These are phyloP conservation scores for Hestina assimilis DNA, from an alignment of 1,140 invertebrate species.

Conservation along the genomic window DNA sequence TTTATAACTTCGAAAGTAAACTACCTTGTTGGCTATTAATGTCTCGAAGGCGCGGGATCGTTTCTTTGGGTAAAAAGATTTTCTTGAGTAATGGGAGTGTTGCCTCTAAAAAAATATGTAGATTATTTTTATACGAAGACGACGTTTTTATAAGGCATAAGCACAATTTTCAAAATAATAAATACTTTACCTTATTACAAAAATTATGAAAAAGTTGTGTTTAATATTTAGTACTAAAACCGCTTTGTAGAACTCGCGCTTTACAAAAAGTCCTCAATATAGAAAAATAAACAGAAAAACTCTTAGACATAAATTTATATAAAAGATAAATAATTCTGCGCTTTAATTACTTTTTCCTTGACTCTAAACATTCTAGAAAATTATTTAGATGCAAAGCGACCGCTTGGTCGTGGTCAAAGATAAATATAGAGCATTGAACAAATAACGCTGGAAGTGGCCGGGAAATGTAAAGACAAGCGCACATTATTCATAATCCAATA, in stretches of 20 bases:
- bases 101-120: conserved; percentile 4
- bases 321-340: neutral
- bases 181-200: too few relatives aligned
- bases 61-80: conserved; percentile 19
- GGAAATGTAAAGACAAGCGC: conserved; percentile 32
- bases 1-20: conserved; percentile 37
- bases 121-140: too few relatives aligned
- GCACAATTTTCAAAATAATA: too few relatives aligned
- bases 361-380: neutral
- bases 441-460: conserved; percentile 34
- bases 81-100: conserved; percentile 4
- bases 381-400: conserved; percentile 3
- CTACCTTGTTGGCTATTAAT: conserved; percentile 34
- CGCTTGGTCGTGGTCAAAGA: conserved; percentile 1
- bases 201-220: too few relatives aligned
- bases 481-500: conserved; percentile 56
- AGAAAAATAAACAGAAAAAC: too few relatives aligned
- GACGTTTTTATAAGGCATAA: too few relatives aligned
- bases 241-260: too few relatives aligned
- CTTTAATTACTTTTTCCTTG: neutral
- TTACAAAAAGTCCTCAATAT: too few relatives aligned
- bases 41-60: conserved; percentile 8
- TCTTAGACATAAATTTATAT: neutral
- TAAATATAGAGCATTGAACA: neutral
- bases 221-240: too few relatives aligned